Conservation (phyloP, 2,888 invertebrate genomes). For the Dendrolimus houi region DNA sequence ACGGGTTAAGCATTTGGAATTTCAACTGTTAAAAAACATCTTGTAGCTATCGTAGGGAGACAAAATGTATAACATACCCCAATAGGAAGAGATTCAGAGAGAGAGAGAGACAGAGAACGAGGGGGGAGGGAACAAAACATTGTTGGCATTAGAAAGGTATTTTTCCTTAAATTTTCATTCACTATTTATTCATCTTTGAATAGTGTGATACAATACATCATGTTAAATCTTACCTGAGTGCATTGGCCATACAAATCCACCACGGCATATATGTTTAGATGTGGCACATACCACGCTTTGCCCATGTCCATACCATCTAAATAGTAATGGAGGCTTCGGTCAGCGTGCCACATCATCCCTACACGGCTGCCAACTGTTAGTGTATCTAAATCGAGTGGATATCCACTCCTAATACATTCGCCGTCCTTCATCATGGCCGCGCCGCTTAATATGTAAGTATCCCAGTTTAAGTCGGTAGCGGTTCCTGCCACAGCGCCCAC, state of each 20-base stretch:
- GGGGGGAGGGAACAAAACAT: too few species aligned
- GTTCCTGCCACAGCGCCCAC: conserved; percentile 79
- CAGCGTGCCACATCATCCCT: conserved; percentile 91
- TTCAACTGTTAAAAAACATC: too few species aligned
- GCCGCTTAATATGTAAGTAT: conserved; percentile 95
- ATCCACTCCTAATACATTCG: conserved; percentile 88
- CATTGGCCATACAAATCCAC: conserved; percentile 96
- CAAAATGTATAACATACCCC: too few species aligned
- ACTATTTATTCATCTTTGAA: too few species aligned
- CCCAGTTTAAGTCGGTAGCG: conserved; percentile 93
- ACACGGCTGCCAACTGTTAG: conserved; percentile 86
- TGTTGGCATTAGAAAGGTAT: too few species aligned
- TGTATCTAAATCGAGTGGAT: conserved; percentile 89
- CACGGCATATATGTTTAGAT: conserved; percentile 92
- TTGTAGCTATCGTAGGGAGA: too few species aligned
- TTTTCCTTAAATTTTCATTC: too few species aligned
- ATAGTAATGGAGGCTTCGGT: conserved; percentile 90
- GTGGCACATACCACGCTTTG: conserved; percentile 86
- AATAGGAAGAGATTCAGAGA: too few species aligned
- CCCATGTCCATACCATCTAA: conserved; percentile 92
- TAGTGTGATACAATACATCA: too few species aligned
- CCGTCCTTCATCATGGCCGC: conserved; percentile 95
- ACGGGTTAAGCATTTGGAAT: too few species aligned
- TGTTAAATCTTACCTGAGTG: conserved; percentile 82
- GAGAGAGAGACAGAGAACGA: too few species aligned